Evolutionary conservation across 2,113 vertebrate genomes (phyloP), one percentile per base, ranked within the genome.

Genomic region (Balaenoptera acutorostrata): DNA sequence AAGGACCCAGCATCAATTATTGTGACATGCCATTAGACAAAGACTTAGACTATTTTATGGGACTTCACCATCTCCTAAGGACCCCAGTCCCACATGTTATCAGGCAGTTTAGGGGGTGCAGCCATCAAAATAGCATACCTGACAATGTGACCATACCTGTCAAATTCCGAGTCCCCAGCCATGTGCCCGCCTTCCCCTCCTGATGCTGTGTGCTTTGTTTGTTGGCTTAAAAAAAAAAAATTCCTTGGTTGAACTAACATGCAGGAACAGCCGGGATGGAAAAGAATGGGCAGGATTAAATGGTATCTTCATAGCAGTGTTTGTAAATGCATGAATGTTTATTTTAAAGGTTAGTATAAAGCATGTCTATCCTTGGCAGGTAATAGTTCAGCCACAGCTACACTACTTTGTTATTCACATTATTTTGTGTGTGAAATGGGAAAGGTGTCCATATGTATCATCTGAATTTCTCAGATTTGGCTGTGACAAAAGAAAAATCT

Each of bases 141-240:
- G 31, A 1, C 2, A 2, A 0, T 0, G 5, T 36, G 66, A 14
- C 15, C 5, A 12, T 0, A 0, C 20, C 29, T 5, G 29, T 39
- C 74, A 52, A 10, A 8, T 13, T 80, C 2, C 0, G 52, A 57
- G 77, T 8, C 33, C 75, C 63, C 13, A 5, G 63, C 29, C 63
- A 5, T 6, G 75, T 14, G 75, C 11, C 33, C 3, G 3, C 21
- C 21, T 9, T 25, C 49, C 33, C 33, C n/a, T 27, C 52, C 52
- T 15, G 77, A 21, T 31, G 63, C 29, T 80, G 33, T 23, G 3
- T 17, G 4, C 23, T 71, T 11, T 39, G 41, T 17, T 72, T 36
- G n/a, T 9, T 21, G 5, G 12, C 5, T 59, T 15, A 33, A 77
- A 61, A 61, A 55, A 55, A 17, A 66, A 25, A 25, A 2, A 21